Conservation (phyloP, 2,888 invertebrate species). For the Mimas tiliae region DNA sequence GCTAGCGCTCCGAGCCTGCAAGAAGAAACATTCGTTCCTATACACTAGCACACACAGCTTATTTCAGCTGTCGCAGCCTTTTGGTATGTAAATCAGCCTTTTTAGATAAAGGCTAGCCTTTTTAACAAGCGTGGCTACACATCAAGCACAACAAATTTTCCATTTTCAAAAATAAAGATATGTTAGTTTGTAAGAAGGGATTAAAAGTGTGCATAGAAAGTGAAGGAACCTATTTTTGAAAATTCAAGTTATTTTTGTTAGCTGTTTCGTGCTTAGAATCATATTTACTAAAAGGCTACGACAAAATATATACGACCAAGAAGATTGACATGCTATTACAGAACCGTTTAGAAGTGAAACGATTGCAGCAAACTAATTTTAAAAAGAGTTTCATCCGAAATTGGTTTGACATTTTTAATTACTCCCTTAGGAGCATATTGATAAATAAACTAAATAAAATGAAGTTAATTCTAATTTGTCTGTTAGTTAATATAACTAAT, state of each 20-base stretch:
- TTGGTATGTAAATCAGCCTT: conserved; percentile 17
- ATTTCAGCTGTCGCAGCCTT: conserved; percentile 36
- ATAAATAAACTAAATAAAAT: too few species aligned
- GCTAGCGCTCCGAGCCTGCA: conserved; percentile 94
- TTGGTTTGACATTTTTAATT: conserved; percentile 1
- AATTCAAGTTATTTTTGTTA: background rate
- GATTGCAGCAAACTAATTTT: conserved; percentile 32
- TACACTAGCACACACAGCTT: conserved; percentile 82
- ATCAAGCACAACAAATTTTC: background rate
- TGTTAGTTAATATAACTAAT: too few species aligned
- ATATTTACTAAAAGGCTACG: conserved; percentile 27
- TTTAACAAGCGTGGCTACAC: background rate
- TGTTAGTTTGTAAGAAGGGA: background rate
- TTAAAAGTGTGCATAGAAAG: conserved; percentile 18
- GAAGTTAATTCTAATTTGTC: too few species aligned
- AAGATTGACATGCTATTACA: conserved; percentile 73
- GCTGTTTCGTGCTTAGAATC: conserved; percentile 13
- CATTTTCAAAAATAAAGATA: conserved; percentile 7
- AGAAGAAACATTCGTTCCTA: conserved; percentile 85
- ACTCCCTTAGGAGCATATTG: too few species aligned
- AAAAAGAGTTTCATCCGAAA: conserved; percentile 16
- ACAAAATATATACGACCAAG: conserved; percentile 59
- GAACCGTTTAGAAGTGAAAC: conserved; percentile 52
- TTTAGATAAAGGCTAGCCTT: conserved; percentile 7
- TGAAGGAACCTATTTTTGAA: background rate